Evolutionary conservation across 2,888 invertebrate species (phyloP).

Genomic region (Trichogramma evanescens): DNA sequence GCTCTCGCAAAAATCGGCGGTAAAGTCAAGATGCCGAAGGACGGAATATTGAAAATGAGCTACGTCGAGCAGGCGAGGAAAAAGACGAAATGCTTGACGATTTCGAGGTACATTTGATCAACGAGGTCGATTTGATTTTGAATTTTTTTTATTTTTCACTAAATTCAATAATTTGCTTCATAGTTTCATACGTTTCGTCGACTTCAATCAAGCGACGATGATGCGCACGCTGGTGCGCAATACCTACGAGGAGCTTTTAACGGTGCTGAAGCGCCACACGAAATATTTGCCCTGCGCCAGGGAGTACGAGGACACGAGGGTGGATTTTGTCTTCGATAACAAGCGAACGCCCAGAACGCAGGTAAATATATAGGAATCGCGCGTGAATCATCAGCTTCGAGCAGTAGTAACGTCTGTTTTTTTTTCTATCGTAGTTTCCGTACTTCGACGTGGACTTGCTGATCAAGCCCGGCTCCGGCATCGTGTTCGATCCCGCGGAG

Average conservation of each 20-base stretch:
- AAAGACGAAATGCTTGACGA: constrained; percentile 68
- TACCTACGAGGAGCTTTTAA: constrained; percentile 56
- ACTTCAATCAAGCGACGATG: constrained; percentile 66
- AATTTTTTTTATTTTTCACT: background rate
- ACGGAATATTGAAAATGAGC: constrained; percentile 59
- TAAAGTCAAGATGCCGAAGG: constrained; percentile 33
- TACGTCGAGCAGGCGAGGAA: constrained; percentile 84
- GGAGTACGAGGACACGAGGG: constrained; percentile 41
- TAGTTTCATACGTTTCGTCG: constrained; percentile 65
- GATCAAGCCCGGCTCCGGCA: constrained; percentile 36
- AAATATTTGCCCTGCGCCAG: constrained; percentile 50
- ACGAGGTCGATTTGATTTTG: background rate
- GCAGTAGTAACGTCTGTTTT: background rate
- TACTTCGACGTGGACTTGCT: constrained; percentile 58
- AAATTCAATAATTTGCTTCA: background rate
- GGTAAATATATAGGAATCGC: background rate
- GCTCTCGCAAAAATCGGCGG: constrained; percentile 33
- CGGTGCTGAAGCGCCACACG: constrained; percentile 53
- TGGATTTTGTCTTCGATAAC: constrained; percentile 52
- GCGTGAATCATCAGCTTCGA: background rate
- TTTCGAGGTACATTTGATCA: constrained; percentile 70
- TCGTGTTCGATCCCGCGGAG: constrained; percentile 57
- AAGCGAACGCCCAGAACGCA: constrained; percentile 38
- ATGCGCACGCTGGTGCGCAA: constrained; percentile 59
- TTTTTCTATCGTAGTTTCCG: constrained; percentile 52